Base-by-base conservation (phyloP, 2,797 vertebrate species). In the Tadarida brasiliensis region DNA sequence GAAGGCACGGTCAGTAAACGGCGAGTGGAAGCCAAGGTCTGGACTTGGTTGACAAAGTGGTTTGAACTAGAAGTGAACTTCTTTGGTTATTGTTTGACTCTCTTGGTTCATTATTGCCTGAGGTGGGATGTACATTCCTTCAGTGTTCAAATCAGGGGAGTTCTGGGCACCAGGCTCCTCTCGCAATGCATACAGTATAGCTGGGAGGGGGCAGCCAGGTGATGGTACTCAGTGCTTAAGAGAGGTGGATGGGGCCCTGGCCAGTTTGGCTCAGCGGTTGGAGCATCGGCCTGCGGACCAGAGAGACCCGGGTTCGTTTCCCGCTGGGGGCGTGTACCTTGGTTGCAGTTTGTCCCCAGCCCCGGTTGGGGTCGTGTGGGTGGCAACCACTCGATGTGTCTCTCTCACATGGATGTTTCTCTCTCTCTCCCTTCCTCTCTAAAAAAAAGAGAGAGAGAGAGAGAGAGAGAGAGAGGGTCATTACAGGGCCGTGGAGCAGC, bases 151-250 rank as follows among this genome's bases (percentile, higher is more conserved):
- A 26, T 65, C 51, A 76, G 19, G 30, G 44, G 56, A 49, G 19
- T 28, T 6, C 57, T 71, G 47, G 54, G 87, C 47, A 76, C 59
- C 26, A 44, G 20, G 63, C 35, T 67, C 11, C 30, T 82, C 10
- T 71, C 85, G 22, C 17, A 2, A 3, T 22, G 2, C 16, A 19
- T 17, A 1, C 5, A 1, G 5, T 10, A 4, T 28, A 39, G 51
- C 20, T 7, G n/a, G 49, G 28, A 76, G 39, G 47, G 17, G 30
- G 19, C 11, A 28, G 33, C 19, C 33, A 35, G 11, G 14, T 8
- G 57, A 17, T 1, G n/a, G 51, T 30, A 1, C 14, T 87, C 65
- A n/a, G 67, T 33, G 19, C 30, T 39, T 47, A 19, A 78, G 74
- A 76, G 57, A 74, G 56, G 19, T 28, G 51, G 7, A n/a, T n/a